Percentiles rank a stretch among this genome's conserved stretches.
Evolutionary conservation across 1,140 invertebrate species (phyloP).

Genomic region (Himalopsyche phryganea): DNA sequence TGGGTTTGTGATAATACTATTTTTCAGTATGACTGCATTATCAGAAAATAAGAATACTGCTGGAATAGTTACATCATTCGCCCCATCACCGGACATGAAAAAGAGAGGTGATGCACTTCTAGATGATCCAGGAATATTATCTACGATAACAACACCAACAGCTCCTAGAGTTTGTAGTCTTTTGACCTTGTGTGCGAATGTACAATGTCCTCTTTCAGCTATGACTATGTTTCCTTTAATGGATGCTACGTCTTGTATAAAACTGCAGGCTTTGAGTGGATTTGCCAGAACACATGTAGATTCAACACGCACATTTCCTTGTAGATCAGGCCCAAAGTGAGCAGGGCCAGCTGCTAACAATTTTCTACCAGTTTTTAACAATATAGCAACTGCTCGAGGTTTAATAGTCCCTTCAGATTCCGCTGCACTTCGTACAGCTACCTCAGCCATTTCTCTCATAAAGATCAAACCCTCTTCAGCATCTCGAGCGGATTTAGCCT

Average conservation of each 20-base stretch:
- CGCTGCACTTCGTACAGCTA: conserved; percentile 63
- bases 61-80: conserved; percentile 84
- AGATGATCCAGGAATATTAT: conserved; percentile 76
- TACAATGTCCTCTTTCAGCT: conserved; percentile 85
- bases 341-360: conserved; percentile 72
- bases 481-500: conserved; percentile 81
- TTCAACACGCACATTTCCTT: conserved; percentile 56
- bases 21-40: conserved; percentile 10
- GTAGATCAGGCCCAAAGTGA: conserved; percentile 82
- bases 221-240: conserved; percentile 78
- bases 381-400: conserved; percentile 38
- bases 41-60: conserved; percentile 80
- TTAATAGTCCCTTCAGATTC: conserved; percentile 41
- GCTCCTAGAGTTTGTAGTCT: conserved; percentile 80
- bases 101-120: conserved; percentile 77
- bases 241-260: conserved; percentile 59
- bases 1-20: conserved; percentile 15
- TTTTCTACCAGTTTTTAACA: conserved; percentile 25
- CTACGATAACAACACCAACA: conserved; percentile 81
- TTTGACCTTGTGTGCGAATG: conserved; percentile 93
- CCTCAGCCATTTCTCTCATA: conserved; percentile 96
- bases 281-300: conserved; percentile 62
- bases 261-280: conserved; percentile 58
- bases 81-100: conserved; percentile 93
- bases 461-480: conserved; percentile 91